Conservation (phyloP, 2,797 vertebrate genomes). For the Acanthurus leucopareius region DNA sequence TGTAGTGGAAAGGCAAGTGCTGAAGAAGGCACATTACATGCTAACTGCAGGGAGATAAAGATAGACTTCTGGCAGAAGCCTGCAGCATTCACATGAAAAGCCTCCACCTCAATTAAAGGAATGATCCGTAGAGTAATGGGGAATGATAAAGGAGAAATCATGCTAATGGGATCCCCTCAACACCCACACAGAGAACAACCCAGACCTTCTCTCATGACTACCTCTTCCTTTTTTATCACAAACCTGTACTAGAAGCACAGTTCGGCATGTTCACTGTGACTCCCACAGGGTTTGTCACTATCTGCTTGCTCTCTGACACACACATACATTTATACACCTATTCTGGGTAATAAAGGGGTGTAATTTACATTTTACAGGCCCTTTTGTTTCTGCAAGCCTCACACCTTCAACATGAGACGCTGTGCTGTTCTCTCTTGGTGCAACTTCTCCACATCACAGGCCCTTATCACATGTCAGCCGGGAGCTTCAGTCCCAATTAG, state of each 20-base stretch:
- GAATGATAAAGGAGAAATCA: constrained; percentile 25
- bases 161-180: constrained; percentile 18
- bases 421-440: constrained; percentile 27
- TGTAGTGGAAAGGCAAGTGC: constrained; percentile 64
- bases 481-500: constrained; percentile 56
- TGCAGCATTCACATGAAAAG: constrained; percentile 39
- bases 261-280: not conserved
- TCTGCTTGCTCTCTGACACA: not conserved
- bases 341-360: constrained; percentile 22
- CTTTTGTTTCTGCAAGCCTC: constrained; percentile 34
- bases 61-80: constrained; percentile 42
- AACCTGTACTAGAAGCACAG: constrained; percentile 30
- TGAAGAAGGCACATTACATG: constrained; percentile 67
- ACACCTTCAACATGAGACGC: constrained; percentile 14
- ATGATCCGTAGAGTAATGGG: constrained; percentile 42
- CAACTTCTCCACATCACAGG: constrained; percentile 32
- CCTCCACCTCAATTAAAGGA: constrained; percentile 54
- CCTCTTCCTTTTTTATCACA: constrained; percentile 12
- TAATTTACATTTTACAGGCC: constrained; percentile 52
- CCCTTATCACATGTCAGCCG: constrained; percentile 20
- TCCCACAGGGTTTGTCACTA: constrained; percentile 36
- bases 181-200: constrained; percentile 27
- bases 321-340: constrained; percentile 13
- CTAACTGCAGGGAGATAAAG: constrained; percentile 68
- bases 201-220: constrained; percentile 13